Conservation (phyloP, 37 sponge, comb jelly and placozoan species). For the Haliclona indistincta region DNA sequence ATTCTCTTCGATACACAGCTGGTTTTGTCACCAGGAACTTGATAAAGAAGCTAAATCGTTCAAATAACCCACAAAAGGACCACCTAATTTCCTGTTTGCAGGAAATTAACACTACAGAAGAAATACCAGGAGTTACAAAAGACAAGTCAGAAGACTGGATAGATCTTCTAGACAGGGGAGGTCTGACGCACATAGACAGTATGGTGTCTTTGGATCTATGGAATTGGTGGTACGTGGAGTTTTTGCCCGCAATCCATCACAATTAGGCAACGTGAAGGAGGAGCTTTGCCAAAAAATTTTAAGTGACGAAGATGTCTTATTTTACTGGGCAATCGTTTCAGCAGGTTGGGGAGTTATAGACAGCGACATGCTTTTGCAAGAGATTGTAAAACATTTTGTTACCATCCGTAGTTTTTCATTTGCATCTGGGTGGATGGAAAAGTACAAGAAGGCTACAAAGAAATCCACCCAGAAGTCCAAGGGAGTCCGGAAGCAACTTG, state of each 20-base stretch:
- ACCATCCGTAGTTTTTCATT: neutral
- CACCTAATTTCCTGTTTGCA: neutral
- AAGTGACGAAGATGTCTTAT: no score
- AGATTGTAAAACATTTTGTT: neutral
- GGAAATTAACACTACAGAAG: no score
- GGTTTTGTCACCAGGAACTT: neutral
- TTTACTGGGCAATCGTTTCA: neutral
- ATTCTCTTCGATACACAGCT: slow-evolving; percentile 5
- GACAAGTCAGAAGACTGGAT: slow-evolving; percentile 2
- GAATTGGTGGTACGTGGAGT: neutral
- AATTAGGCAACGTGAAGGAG: neutral
- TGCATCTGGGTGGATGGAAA: no score
- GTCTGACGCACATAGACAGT: neutral
- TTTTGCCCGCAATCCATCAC: neutral
- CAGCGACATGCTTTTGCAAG: neutral
- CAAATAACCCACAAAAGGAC: neutral
- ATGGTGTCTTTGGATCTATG: slow-evolving; percentile 2
- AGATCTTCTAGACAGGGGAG: neutral
- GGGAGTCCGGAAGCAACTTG: no score
- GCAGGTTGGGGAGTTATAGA: neutral
- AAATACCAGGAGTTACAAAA: neutral
- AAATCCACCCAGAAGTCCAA: no score
- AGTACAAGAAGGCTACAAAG: neutral
- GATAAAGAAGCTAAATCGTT: neutral
- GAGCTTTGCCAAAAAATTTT: neutral